These are phyloP conservation scores for Drepana falcataria DNA, from an alignment of 2,888 invertebrate species.

Conservation along the genomic window DNA sequence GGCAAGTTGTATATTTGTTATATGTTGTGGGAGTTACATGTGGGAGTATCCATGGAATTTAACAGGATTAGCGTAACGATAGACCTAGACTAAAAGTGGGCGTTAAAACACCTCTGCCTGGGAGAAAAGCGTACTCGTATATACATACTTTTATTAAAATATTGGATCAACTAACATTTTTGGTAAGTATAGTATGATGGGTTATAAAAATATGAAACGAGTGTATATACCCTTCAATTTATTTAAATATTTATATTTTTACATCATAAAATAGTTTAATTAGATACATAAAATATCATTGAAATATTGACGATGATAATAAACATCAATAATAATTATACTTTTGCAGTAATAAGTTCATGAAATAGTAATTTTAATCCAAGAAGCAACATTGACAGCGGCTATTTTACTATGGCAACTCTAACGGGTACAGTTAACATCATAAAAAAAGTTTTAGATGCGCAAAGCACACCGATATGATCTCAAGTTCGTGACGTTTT, in stretches of 20 bases:
- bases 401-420: not conserved
- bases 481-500: too few species aligned
- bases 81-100: too few species aligned
- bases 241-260: not conserved
- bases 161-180: too few species aligned
- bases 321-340: not conserved
- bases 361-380: not conserved
- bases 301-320: not conserved
- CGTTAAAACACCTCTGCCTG: too few species aligned
- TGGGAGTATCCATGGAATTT: too few species aligned
- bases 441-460: too few species aligned
- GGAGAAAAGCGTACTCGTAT: too few species aligned
- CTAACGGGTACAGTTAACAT: not conserved
- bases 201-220: not conserved
- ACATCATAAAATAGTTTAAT: not conserved
- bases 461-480: too few species aligned
- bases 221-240: not conserved
- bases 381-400: slow-evolving; percentile 1
- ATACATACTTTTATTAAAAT: too few species aligned
- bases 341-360: not conserved
- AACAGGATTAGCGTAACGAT: too few species aligned
- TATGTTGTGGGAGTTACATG: too few species aligned
- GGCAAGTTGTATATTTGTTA: too few species aligned
- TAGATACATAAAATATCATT: not conserved
- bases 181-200: not conserved